These are phyloP conservation scores for Amyelois transitella DNA, from an alignment of 1,140 invertebrate species.

Conservation along the genomic window DNA sequence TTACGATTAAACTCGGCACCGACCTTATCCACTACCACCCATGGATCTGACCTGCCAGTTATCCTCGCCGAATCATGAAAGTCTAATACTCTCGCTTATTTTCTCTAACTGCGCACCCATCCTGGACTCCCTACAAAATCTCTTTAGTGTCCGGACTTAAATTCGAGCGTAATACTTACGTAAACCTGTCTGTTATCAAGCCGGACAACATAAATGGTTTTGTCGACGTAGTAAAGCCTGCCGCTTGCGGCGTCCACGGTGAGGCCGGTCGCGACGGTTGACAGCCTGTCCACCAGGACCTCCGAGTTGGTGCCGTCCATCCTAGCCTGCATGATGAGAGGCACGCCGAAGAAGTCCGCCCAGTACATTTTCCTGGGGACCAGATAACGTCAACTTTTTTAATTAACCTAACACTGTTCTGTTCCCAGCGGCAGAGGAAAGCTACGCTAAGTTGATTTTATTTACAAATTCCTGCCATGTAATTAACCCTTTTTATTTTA, in stretches of 20 bases:
- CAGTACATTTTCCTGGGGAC: conserved; percentile 83
- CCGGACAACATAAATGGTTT: conserved; percentile 86
- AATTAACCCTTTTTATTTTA: too few species aligned
- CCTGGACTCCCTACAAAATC: too few species aligned
- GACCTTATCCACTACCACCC: too few species aligned
- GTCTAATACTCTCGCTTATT: too few species aligned
- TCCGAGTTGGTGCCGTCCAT: conserved; percentile 86
- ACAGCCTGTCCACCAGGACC: conserved; percentile 79
- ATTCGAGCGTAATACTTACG: conserved; percentile 29
- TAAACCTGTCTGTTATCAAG: conserved; percentile 74
- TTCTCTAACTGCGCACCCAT: too few species aligned
- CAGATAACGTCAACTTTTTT: background rate
- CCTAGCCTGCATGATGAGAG: conserved; percentile 83
- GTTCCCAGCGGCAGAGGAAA: too few species aligned
- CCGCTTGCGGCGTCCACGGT: conserved; percentile 89
- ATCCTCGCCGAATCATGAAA: too few species aligned
- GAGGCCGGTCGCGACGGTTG: conserved; percentile 91
- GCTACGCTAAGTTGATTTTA: too few species aligned
- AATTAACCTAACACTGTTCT: background rate
- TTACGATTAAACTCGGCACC: too few species aligned
- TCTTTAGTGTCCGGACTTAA: too few species aligned
- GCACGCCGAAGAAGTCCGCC: conserved; percentile 86
- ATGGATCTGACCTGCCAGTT: too few species aligned
- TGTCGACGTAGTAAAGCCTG: conserved; percentile 87
- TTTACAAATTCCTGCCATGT: too few species aligned